Percentiles rank a stretch among this genome's conserved stretches.
phyloP scores from a whole-genome alignment of 2,797 vertebrate species.

The Hippocampus kuda region DNA sequence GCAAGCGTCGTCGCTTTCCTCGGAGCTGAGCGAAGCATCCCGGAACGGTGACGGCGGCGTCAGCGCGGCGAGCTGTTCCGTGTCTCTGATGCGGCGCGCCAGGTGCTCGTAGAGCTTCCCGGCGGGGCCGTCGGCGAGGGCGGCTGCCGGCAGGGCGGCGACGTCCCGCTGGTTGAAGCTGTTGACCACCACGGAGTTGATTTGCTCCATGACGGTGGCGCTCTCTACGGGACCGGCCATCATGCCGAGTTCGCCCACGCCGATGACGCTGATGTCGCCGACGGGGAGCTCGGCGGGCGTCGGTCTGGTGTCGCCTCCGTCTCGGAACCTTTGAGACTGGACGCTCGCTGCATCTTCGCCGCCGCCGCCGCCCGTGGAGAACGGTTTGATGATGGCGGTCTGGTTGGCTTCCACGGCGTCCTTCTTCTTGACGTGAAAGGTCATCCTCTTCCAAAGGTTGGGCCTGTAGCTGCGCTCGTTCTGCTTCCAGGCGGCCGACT shows the following conservation, averaged over 20 bases:
- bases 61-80: constrained; percentile 81
- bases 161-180: constrained; percentile 91
- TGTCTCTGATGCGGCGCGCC: constrained; percentile 64
- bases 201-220: constrained; percentile 93
- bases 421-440: constrained; percentile 92
- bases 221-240: constrained; percentile 75
- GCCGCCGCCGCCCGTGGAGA: constrained; percentile 72
- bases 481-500: constrained; percentile 88
- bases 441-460: constrained; percentile 92
- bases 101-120: constrained; percentile 55
- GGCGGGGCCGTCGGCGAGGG: constrained; percentile 74
- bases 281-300: constrained; percentile 67
- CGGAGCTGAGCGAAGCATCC: constrained; percentile 88
- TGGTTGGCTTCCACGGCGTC: constrained; percentile 80
- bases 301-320: constrained; percentile 28
- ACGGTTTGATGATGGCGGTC: constrained; percentile 96
- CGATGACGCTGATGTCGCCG: constrained; percentile 31
- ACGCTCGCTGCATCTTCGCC: not conserved
- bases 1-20: constrained; percentile 77
- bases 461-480: constrained; percentile 81
- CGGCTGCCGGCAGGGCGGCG: constrained; percentile 45
- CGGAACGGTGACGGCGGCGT: constrained; percentile 95
- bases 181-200: constrained; percentile 93
- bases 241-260: constrained; percentile 34
- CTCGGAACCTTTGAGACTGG: constrained; percentile 32